phyloP scores from a whole-genome alignment of 2,888 invertebrate species.

The Aleiodes alternator region DNA sequence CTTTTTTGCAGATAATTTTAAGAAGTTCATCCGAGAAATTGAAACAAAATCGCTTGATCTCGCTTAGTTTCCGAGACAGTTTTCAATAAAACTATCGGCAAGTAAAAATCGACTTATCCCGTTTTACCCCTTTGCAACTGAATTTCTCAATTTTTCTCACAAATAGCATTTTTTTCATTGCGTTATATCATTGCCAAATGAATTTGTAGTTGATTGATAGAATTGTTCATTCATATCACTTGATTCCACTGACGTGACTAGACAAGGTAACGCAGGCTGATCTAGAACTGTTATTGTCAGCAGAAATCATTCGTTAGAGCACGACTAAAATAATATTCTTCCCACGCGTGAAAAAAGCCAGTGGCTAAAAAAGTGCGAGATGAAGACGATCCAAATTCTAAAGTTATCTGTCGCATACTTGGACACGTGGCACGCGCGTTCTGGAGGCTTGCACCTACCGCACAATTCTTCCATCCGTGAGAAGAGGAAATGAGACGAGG shows the following conservation, averaged over 20 bases:
- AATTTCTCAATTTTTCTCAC: too few relatives aligned
- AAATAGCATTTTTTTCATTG: too few relatives aligned
- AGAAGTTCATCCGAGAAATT: too few relatives aligned
- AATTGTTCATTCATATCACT: constrained; percentile 4
- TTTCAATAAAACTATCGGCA: too few relatives aligned
- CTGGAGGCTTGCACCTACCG: constrained; percentile 35
- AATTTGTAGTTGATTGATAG: constrained; percentile 4
- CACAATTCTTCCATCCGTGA: background rate
- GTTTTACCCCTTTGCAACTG: too few relatives aligned
- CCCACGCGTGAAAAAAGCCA: constrained; percentile 72
- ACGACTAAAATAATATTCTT: constrained; percentile 70
- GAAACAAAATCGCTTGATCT: too few relatives aligned
- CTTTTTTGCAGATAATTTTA: too few relatives aligned
- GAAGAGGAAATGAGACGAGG: constrained; percentile 12
- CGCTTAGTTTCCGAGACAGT: too few relatives aligned
- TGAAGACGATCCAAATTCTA: constrained; percentile 70
- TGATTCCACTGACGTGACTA: constrained; percentile 5
- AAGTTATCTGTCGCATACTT: constrained; percentile 67
- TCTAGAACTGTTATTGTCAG: constrained; percentile 40
- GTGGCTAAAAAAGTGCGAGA: constrained; percentile 67
- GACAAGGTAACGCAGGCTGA: constrained; percentile 36
- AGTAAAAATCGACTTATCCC: too few relatives aligned
- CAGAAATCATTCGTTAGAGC: constrained; percentile 31
- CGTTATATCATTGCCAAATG: too few relatives aligned
- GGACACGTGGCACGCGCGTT: constrained; percentile 61